These are phyloP conservation scores for Drosophila mulleri DNA, from an alignment of 2,888 invertebrate genomes.

Conservation along the genomic window DNA sequence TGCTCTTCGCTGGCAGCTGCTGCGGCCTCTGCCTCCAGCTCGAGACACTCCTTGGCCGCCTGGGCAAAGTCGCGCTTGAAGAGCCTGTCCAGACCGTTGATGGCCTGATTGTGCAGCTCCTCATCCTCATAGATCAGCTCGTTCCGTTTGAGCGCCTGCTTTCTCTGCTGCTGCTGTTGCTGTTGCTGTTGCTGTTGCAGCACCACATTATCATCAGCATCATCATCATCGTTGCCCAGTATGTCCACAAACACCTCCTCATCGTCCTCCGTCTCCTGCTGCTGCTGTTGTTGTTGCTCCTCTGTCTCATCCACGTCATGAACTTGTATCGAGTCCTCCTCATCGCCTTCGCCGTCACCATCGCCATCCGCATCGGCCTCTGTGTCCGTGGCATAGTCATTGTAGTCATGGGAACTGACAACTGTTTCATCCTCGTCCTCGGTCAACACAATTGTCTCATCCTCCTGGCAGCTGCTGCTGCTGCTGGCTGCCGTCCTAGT, in stretches of 20 bases:
- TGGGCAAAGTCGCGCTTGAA: slow-evolving; percentile 80
- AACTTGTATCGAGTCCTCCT: slow-evolving; percentile 73
- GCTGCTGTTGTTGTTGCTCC: not conserved
- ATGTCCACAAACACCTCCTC: slow-evolving; percentile 84
- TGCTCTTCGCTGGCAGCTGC: slow-evolving; percentile 59
- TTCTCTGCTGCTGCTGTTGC: slow-evolving; percentile 33
- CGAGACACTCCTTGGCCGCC: slow-evolving; percentile 72
- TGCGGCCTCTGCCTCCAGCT: slow-evolving; percentile 80
- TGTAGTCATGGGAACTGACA: slow-evolving; percentile 83
- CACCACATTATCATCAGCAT: slow-evolving; percentile 77
- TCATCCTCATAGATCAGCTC: slow-evolving; percentile 83
- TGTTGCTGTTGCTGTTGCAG: slow-evolving; percentile 8
- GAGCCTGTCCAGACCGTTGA: slow-evolving; percentile 84
- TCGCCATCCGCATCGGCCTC: slow-evolving; percentile 49
- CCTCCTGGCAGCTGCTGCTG: slow-evolving; percentile 74
- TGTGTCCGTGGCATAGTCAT: slow-evolving; percentile 76
- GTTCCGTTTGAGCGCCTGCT: slow-evolving; percentile 79
- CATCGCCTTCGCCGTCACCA: slow-evolving; percentile 57
- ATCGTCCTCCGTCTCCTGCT: slow-evolving; percentile 54
- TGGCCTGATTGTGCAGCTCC: slow-evolving; percentile 83
- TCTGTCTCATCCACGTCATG: not conserved
- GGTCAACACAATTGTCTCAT: slow-evolving; percentile 84
- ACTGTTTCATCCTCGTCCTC: slow-evolving; percentile 83
- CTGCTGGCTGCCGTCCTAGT: slow-evolving; percentile 38
- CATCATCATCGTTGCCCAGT: slow-evolving; percentile 82